A percentile compares a stretch with the other conserved stretches of the same genome.
phyloP scores from a whole-genome alignment of 2,113 vertebrate genomes.

The Tursiops truncatus region DNA sequence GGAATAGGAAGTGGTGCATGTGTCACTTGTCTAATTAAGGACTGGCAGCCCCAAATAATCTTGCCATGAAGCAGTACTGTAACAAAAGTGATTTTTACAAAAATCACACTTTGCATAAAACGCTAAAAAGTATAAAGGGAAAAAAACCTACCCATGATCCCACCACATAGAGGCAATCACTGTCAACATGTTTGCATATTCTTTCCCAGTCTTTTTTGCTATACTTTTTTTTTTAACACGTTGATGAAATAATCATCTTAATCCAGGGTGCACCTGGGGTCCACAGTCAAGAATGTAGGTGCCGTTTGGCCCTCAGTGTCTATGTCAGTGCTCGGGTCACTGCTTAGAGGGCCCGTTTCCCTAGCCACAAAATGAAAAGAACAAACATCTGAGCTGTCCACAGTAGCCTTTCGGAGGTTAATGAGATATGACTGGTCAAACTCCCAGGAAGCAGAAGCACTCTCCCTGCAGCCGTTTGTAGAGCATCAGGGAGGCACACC shows the following conservation, averaged over 20 bases:
- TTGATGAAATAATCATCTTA: not conserved
- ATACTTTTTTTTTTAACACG: not conserved
- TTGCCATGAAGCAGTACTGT: not conserved
- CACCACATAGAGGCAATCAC: not conserved
- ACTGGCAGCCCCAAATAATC: not conserved
- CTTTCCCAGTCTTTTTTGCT: not conserved
- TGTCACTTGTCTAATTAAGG: not conserved
- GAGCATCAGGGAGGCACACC: no score
- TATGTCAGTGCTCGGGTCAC: not conserved
- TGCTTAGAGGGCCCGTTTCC: not conserved
- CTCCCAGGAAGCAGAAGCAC: not conserved
- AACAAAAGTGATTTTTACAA: not conserved
- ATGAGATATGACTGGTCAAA: not conserved
- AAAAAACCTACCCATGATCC: not conserved
- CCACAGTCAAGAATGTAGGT: not conserved
- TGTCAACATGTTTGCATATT: not conserved
- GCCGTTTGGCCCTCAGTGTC: not conserved
- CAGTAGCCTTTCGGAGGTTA: not conserved
- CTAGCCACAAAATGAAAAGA: not conserved
- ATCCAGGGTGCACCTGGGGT: not conserved
- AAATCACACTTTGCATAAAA: not conserved
- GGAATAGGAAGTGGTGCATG: not conserved
- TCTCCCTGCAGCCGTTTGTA: rapidly evolving
- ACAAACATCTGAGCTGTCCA: not conserved
- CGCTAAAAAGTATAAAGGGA: not conserved